Base-by-base conservation (phyloP, 2,113 vertebrate genomes). In the Scartelaos histophorus region DNA sequence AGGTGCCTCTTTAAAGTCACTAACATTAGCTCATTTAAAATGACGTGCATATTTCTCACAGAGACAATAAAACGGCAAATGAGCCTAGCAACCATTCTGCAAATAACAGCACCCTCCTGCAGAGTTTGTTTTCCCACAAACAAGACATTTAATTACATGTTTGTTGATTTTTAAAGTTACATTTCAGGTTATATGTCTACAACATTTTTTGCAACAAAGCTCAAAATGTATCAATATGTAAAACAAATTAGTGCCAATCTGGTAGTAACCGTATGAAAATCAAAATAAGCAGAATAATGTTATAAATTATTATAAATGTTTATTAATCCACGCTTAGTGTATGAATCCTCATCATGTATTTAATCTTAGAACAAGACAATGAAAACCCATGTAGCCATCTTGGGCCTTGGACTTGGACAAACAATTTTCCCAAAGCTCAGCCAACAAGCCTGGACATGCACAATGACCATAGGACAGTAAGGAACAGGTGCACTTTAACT, bases 1-100 rank as follows among this genome's bases (percentile, higher is more conserved):
- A 91, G 89, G 84, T 90, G 92, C 72, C 53, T 80, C 82, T 90
- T 92, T 87, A 92, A 81, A 68, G 87, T 47, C 43, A 81, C 87
- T 88, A 87, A 87, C 78, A 90, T 92, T 87, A 92, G 86, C 78
- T 71, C 76, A 65, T 79, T 74, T 67, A 69, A 69, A 65, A 7
- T 68, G 69, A 35, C 80, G 67, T 70, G 56, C 75, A 81, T 80
- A 86, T 82, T 77, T 86, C 76, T 71, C 45, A 64, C 68, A 71
- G 35, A 58, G 67, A 74, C 69, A 73, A 54, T 74, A 82, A 66
- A 82, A 87, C 17, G 76, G 24, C 38, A 34, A 70, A 83, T 81
- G 57, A 78, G 78, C 38, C 54, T 47, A 67, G 66, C 13, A 70
- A 60, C 29, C 11, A 38, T 35, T 29, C 13, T 60, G 13, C 34